Percentiles rank a stretch among this genome's conserved stretches.
These are phyloP conservation scores for Mus caroli DNA, from an alignment of 2,797 vertebrate species.

Conservation along the genomic window DNA sequence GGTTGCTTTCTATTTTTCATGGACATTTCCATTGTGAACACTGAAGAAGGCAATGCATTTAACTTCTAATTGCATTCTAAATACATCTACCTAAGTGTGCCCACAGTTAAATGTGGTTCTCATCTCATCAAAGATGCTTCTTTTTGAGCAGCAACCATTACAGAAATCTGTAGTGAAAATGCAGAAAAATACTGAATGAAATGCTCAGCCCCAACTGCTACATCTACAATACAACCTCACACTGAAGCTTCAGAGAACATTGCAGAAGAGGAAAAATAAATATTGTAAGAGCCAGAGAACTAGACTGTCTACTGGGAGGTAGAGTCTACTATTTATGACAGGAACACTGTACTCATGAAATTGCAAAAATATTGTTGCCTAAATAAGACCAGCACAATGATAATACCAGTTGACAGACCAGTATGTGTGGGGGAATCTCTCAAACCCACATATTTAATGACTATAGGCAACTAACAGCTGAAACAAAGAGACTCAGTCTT, in stretches of 20 bases:
- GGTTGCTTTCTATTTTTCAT: slow-evolving; percentile 4
- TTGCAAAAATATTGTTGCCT: neutral
- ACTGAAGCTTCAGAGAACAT: neutral
- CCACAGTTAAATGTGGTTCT: neutral
- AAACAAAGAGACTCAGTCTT: neutral
- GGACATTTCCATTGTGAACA: neutral
- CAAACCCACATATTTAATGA: neutral
- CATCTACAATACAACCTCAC: neutral
- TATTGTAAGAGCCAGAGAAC: neutral
- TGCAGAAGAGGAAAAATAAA: neutral
- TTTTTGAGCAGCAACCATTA: neutral
- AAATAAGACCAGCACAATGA: neutral
- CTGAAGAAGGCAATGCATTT: neutral
- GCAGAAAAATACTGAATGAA: neutral
- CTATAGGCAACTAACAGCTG: neutral
- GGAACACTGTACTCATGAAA: neutral
- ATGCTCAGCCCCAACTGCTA: neutral
- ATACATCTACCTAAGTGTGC: neutral
- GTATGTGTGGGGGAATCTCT: neutral
- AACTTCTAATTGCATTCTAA: neutral
- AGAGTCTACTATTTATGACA: neutral
- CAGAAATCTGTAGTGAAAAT: neutral
- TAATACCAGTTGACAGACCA: neutral
- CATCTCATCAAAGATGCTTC: neutral
- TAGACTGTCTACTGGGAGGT: neutral